Conservation (phyloP, 1,140 invertebrate genomes). For the Oryctes rhinoceros region DNA sequence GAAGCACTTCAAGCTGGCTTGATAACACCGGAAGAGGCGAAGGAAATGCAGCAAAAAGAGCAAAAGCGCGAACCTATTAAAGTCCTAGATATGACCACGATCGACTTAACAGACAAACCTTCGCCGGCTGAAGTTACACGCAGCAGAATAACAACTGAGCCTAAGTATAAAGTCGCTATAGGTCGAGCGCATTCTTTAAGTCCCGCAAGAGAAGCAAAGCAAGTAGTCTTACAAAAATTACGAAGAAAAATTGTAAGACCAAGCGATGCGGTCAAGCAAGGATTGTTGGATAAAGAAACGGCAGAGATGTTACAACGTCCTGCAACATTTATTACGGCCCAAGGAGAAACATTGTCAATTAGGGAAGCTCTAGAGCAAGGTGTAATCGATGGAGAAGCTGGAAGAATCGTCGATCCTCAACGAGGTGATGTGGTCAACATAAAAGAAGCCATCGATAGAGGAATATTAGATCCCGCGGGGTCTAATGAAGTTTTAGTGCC, state of each 20-base stretch:
- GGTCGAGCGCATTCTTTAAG: constrained; percentile 66
- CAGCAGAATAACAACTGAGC: constrained; percentile 69
- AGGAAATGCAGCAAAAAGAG: constrained; percentile 51
- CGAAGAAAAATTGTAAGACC: constrained; percentile 76
- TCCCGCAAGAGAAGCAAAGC: constrained; percentile 70
- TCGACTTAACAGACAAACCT: constrained; percentile 58
- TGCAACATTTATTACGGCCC: constrained; percentile 65
- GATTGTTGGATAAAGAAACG: constrained; percentile 79
- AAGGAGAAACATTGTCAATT: constrained; percentile 71
- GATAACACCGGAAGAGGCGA: constrained; percentile 58
- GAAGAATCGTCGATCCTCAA: constrained; percentile 84
- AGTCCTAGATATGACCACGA: constrained; percentile 55
- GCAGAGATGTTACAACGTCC: constrained; percentile 71
- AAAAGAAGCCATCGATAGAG: constrained; percentile 83
- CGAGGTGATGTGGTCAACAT: constrained; percentile 81
- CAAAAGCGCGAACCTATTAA: constrained; percentile 54
- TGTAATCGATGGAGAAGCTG: constrained; percentile 77
- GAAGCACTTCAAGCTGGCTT: constrained; percentile 68
- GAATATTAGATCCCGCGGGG: constrained; percentile 80
- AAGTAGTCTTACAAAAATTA: constrained; percentile 80
- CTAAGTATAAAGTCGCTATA: constrained; percentile 73
- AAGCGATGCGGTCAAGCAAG: constrained; percentile 75
- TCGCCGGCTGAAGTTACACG: constrained; percentile 69
- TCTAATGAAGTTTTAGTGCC: constrained; percentile 83
- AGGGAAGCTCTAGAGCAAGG: constrained; percentile 80